These are phyloP conservation scores for Volucella inanis DNA, from an alignment of 2,888 invertebrate genomes.

Conservation along the genomic window DNA sequence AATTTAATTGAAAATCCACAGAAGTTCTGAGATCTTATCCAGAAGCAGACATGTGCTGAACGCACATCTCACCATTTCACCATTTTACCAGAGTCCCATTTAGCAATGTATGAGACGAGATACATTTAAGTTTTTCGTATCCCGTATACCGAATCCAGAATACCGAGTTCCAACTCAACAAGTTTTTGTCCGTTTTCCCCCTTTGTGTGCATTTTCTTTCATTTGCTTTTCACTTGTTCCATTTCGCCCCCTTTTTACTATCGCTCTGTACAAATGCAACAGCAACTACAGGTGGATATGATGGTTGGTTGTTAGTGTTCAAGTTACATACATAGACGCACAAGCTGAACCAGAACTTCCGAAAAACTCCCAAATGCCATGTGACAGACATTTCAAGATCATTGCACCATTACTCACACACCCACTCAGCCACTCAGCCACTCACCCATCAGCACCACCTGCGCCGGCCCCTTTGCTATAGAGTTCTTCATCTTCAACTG, in stretches of 20 bases:
- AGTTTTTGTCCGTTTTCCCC: conserved; percentile 37
- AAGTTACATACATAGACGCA: conserved; percentile 36
- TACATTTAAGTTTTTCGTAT: too few species aligned
- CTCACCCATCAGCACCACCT: neutral
- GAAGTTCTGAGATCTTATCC: conserved; percentile 34
- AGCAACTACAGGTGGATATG: conserved; percentile 71
- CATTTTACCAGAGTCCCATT: too few species aligned
- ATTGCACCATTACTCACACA: neutral
- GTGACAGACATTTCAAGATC: conserved; percentile 53
- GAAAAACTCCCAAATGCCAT: conserved; percentile 36
- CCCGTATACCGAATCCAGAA: neutral
- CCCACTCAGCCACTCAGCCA: too few species aligned
- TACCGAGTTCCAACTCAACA: conserved; percentile 59
- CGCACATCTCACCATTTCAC: neutral
- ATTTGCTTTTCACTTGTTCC: conserved; percentile 57
- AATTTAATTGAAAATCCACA: too few species aligned
- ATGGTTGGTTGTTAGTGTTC: conserved; percentile 16
- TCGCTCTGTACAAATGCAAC: conserved; percentile 32
- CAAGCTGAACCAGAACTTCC: conserved; percentile 42
- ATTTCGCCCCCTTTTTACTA: conserved; percentile 12
- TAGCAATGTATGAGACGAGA: too few species aligned
- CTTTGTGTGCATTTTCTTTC: conserved; percentile 35
- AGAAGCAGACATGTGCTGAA: conserved; percentile 32
- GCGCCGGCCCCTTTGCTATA: neutral
- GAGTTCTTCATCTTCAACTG: conserved; percentile 20